Evolutionary conservation across 2,888 invertebrate species (phyloP), one percentile per base, ranked within the genome.

Genomic region (Lithophane ornitopus): DNA sequence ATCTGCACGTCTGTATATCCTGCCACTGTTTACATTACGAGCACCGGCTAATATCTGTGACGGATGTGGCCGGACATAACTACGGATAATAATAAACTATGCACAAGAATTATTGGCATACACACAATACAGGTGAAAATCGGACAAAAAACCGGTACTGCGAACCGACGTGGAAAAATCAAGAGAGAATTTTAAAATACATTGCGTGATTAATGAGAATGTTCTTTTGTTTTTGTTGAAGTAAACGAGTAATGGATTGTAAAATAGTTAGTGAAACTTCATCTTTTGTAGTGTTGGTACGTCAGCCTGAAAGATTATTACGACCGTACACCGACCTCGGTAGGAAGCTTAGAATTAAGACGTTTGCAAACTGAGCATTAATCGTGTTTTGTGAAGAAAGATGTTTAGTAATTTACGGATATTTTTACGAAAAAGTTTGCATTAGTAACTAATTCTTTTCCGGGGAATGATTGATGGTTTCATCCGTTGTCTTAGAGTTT

Each of bases 1-100:
- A 82, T 82, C 75, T 76, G 80, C 69, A 39, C 59, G 69, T 69
- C 70, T 71, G 74, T 56, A 66, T 78, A 76, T 78, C 84, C 76
- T 76, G 71, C 58, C 26, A 11, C 39, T 82, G 84, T 86, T 86
- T 84, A 86, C 73, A 67, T 68, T 76, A 63, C 46, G n/a, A 66
- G 39, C 56, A 66, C 44, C 56, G 58, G 59, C 63, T 63, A 34
- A 75, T 78, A 65, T 78, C 72, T 76, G 69, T 76, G 86, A 84
- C 85, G 86, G 85, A 86, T 82, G 80, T 79, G 78, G 80, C 59
- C 49, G 63, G 65, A 77, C 76, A 74, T 84, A 76, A 75, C 78
- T 63, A 67, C 63, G 67, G 63, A 58, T 78, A 76, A 78, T 81
- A 71, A 86, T 85, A 80, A 74, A 86, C 70, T 19, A 22, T 19